phyloP scores from a whole-genome alignment of 1,140 invertebrate species.

The Mamestra configurata region DNA sequence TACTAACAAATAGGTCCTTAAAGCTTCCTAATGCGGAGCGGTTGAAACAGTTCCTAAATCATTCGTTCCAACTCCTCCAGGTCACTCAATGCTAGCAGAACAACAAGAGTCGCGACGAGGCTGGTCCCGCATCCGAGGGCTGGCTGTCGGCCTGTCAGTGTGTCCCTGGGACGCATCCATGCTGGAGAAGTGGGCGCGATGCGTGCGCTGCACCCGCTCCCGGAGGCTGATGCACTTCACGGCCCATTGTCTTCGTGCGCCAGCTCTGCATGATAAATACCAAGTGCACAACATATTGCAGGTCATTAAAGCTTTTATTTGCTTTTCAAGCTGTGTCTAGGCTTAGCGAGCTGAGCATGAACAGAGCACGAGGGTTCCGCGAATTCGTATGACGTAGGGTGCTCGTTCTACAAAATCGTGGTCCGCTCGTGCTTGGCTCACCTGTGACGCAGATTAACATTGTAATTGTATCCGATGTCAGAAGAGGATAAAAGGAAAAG shows the following conservation, averaged over 20 bases:
- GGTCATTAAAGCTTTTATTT: slow-evolving; percentile 56
- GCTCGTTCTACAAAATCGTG: too few species aligned
- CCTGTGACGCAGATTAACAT: neutral
- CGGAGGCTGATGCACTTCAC: slow-evolving; percentile 71
- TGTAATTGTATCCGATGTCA: neutral
- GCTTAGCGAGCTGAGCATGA: neutral
- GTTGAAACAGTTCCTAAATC: neutral
- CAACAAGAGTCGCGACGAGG: slow-evolving; percentile 69
- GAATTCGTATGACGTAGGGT: neutral
- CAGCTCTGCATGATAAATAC: slow-evolving; percentile 78
- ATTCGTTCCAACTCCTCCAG: slow-evolving; percentile 52
- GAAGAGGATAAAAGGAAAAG: too few species aligned
- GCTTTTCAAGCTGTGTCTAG: neutral
- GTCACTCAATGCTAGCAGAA: slow-evolving; percentile 82
- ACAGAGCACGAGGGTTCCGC: neutral
- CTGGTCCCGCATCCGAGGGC: slow-evolving; percentile 71
- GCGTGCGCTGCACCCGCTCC: slow-evolving; percentile 67
- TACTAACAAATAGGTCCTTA: too few species aligned
- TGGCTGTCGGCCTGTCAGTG: slow-evolving; percentile 70
- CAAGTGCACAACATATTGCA: slow-evolving; percentile 77
- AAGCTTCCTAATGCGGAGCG: too few species aligned
- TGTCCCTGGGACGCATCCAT: slow-evolving; percentile 78
- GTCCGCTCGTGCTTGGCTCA: too few species aligned
- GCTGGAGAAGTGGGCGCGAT: slow-evolving; percentile 78
- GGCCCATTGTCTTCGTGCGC: slow-evolving; percentile 76